Percentiles rank a stretch among this genome's conserved stretches.
Evolutionary conservation across 2,888 invertebrate genomes (phyloP).

Genomic region (Hedychridium roseum): DNA sequence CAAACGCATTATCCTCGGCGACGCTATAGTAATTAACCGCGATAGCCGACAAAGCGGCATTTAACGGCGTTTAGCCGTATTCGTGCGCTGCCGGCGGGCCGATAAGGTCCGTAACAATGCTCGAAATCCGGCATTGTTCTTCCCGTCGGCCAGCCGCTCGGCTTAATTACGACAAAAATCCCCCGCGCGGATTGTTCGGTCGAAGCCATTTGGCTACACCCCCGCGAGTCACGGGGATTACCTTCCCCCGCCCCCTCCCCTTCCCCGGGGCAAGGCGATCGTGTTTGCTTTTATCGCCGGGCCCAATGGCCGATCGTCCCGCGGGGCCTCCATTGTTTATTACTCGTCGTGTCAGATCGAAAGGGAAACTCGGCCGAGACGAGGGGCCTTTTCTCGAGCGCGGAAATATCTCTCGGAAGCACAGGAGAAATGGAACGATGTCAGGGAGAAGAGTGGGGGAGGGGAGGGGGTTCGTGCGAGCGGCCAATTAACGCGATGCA

Average conservation of each 20-base stretch:
- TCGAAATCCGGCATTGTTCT: slow-evolving; percentile 56
- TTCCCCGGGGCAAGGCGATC: too few relatives aligned
- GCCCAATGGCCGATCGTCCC: too few relatives aligned
- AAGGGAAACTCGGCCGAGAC: too few relatives aligned
- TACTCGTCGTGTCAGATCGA: too few relatives aligned
- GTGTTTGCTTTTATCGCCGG: too few relatives aligned
- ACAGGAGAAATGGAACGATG: background rate
- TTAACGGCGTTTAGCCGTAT: slow-evolving; percentile 49
- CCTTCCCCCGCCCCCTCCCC: background rate
- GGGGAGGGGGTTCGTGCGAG: slow-evolving; percentile 1
- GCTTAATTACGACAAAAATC: slow-evolving; percentile 57
- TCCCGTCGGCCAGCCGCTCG: slow-evolving; percentile 45
- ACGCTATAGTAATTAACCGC: slow-evolving; percentile 50
- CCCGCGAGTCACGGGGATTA: slow-evolving; percentile 6
- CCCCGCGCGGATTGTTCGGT: slow-evolving; percentile 46
- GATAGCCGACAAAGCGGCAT: slow-evolving; percentile 56
- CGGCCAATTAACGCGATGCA: slow-evolving; percentile 3
- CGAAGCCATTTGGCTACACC: slow-evolving; percentile 39
- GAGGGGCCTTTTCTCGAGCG: too few relatives aligned
- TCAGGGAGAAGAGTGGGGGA: background rate
- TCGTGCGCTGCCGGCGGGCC: slow-evolving; percentile 25
- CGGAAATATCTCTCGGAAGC: too few relatives aligned
- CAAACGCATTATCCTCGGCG: slow-evolving; percentile 1
- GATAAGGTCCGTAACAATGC: slow-evolving; percentile 50
- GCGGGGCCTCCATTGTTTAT: too few relatives aligned